Base-by-base conservation (phyloP, 2,113 vertebrate genomes). In the Machaerirhynchus nigripectus region DNA sequence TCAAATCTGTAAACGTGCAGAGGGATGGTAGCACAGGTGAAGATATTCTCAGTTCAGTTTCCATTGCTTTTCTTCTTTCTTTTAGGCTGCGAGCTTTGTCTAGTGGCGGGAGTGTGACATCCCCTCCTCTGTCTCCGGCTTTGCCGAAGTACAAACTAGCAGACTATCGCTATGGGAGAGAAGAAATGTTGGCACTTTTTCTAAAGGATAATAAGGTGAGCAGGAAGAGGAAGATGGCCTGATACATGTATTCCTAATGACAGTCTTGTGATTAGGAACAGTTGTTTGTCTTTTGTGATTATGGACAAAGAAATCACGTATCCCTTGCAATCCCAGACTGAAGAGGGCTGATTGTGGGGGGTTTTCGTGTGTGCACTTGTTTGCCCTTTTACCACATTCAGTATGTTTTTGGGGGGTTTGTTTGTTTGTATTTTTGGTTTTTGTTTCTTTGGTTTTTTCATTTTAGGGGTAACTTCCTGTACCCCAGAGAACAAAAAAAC, bases 101-200 rank as follows among this genome's bases (percentile, higher is more conserved):
- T 96, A 99, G 99, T 91, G 99, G 99, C 18, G 99, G 99, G 83
- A 98, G 97, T 10, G 98, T 99, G 96, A 98, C 98, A 78, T 99
- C 99, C 67, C 99, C 99, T 96, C 99, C 99, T 55, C 99, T 99
- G 95, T 99, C 99, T 97, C 99, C 99, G 81, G 99, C 98, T 63
- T 98, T 99, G 98, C 99, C 99, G 97, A 99, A 99, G 98, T 99
- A 99, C 98, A 99, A 99, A 97, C 99, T 99, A 98, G 99, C 99
- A 98, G 99, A 99, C 97, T 99, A 99, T 98, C 99, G 99, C 94
- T 99, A 99, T 35, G 99, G 99, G 94, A 98, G 99, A 98, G 99
- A 99, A 99, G 99, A 99, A 98, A 99, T 99, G 99, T 97, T 99
- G 98, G 99, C 99, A 99, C 99, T 99, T 99, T 99, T 99, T 98